phyloP scores from a whole-genome alignment of 2,888 invertebrate genomes.

The Erebia epiphron region DNA sequence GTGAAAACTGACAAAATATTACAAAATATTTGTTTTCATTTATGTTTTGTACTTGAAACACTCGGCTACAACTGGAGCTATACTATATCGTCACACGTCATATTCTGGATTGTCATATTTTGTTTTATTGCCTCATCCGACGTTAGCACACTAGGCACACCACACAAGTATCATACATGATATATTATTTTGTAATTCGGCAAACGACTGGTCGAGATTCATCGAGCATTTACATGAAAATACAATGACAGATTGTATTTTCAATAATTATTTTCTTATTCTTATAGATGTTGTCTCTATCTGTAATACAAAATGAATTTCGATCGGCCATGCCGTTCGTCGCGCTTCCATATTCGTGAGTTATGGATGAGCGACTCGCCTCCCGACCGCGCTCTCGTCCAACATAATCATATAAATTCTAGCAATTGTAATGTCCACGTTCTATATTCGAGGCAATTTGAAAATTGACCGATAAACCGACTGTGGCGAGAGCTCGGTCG shows the following conservation, averaged over 20 bases:
- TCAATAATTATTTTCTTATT: too few relatives aligned
- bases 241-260: not conserved
- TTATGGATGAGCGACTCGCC: constrained; percentile 55
- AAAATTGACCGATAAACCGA: too few relatives aligned
- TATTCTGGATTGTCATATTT: constrained; percentile 17
- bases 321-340: constrained; percentile 47
- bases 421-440: not conserved
- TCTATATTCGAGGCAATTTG: not conserved
- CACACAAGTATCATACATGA: constrained; percentile 21
- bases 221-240: not conserved
- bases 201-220: constrained; percentile 24
- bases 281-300: too few relatives aligned
- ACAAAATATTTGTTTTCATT: not conserved
- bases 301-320: constrained; percentile 32
- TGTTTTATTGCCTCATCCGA: constrained; percentile 19
- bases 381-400: constrained; percentile 34
- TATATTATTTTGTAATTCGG: constrained; percentile 28
- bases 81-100: constrained; percentile 5
- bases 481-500: constrained; percentile 1
- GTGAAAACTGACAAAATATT: not conserved
- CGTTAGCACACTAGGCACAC: constrained; percentile 24
- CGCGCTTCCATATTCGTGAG: constrained; percentile 60
- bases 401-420: not conserved
- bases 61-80: not conserved
- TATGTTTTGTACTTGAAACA: constrained; percentile 7